Evolutionary conservation across 2,888 invertebrate genomes (phyloP).

Genomic region (Scotopteryx bipunctaria): DNA sequence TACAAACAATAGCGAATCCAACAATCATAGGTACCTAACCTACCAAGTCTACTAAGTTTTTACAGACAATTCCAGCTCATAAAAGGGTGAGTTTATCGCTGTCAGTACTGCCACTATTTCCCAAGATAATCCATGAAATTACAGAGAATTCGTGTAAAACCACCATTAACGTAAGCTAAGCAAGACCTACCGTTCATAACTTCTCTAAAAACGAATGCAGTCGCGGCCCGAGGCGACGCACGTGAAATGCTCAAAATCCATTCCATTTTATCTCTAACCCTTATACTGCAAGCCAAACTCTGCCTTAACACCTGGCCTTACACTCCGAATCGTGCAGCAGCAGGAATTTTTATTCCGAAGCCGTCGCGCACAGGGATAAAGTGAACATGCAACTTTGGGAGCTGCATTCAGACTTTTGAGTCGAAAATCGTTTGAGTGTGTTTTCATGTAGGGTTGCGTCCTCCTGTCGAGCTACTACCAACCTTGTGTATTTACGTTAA

Average conservation of each 20-base stretch:
- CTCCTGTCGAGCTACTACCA: constrained; percentile 43
- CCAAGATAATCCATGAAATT: constrained; percentile 23
- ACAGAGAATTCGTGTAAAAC: constrained; percentile 31
- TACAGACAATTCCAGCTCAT: not conserved
- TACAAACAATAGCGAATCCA: too few relatives aligned
- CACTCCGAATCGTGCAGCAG: constrained; percentile 40
- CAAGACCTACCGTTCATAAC: constrained; percentile 37
- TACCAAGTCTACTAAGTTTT: not conserved
- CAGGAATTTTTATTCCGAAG: constrained; percentile 54
- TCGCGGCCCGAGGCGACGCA: constrained; percentile 45
- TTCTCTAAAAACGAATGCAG: constrained; percentile 44
- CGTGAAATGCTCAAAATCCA: constrained; percentile 80
- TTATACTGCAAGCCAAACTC: constrained; percentile 37
- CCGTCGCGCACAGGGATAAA: constrained; percentile 58
- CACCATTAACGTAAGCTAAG: constrained; percentile 32
- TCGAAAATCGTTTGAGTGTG: constrained; percentile 53
- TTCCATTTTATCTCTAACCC: constrained; percentile 76
- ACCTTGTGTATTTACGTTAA: constrained; percentile 35
- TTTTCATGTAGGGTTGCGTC: constrained; percentile 59
- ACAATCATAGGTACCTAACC: too few relatives aligned
- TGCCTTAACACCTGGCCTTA: constrained; percentile 40
- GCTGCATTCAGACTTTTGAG: constrained; percentile 46
- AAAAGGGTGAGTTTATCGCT: constrained; percentile 14
- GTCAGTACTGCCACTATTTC: constrained; percentile 6
- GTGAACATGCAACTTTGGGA: constrained; percentile 53